These are phyloP conservation scores for Cephalopachus bancanus DNA, from an alignment of 2,797 vertebrate genomes.

Conservation along the genomic window DNA sequence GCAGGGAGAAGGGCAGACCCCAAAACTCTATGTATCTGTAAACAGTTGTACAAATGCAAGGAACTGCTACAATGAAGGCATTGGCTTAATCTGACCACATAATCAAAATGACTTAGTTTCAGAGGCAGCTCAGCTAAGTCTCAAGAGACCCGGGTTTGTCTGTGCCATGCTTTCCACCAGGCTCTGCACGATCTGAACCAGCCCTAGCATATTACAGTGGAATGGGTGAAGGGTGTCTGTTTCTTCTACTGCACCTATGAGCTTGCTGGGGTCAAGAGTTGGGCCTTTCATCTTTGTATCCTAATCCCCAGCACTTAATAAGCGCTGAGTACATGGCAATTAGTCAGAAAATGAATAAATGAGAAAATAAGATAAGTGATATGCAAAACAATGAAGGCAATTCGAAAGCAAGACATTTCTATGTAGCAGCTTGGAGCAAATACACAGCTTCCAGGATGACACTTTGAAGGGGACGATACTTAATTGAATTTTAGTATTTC, in stretches of 20 bases:
- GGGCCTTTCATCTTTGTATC: neutral
- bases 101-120: neutral
- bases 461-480: neutral
- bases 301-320: neutral
- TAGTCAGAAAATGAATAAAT: neutral
- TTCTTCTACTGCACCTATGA: neutral
- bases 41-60: neutral
- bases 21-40: neutral
- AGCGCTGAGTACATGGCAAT: neutral
- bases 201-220: accelerated
- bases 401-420: neutral
- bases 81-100: neutral
- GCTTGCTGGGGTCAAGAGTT: neutral
- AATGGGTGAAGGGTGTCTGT: neutral
- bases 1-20: neutral
- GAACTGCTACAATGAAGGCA: neutral
- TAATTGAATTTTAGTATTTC: neutral
- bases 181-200: neutral
- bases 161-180: neutral
- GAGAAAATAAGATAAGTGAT: neutral
- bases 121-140: neutral
- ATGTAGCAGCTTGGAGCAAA: neutral
- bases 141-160: neutral
- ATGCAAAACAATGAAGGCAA: neutral
- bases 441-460: neutral